phyloP scores from a whole-genome alignment of 2,113 vertebrate species.

The Patagioenas fasciata region DNA sequence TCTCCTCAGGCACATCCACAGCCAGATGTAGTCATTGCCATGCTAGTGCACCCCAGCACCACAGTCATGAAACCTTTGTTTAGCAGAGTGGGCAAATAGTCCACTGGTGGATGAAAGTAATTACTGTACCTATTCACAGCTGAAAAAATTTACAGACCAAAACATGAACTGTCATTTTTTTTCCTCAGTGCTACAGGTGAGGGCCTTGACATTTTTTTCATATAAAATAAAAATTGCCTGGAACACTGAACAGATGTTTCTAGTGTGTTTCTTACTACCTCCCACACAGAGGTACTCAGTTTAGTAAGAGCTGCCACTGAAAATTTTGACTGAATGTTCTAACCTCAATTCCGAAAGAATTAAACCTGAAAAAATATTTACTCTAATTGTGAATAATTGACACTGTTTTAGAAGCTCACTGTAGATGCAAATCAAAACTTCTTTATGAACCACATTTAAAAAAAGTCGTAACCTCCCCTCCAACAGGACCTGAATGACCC shows the following conservation, averaged over 20 bases:
- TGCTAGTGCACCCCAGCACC: neutral
- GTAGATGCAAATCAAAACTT: neutral
- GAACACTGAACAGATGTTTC: neutral
- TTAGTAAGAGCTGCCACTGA: neutral
- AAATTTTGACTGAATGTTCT: conserved; percentile 40
- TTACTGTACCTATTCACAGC: neutral
- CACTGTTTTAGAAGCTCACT: neutral
- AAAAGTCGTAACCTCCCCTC: neutral
- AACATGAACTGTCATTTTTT: neutral
- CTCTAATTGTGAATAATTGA: conserved; percentile 15
- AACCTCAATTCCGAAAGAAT: conserved; percentile 31
- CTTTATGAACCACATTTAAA: neutral
- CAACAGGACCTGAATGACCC: neutral
- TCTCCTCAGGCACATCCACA: fast-evolving
- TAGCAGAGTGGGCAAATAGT: neutral
- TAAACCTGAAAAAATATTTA: conserved; percentile 66
- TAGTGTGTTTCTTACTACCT: neutral
- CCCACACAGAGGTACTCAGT: neutral
- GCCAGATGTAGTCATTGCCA: neutral
- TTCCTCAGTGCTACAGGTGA: neutral
- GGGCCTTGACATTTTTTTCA: neutral
- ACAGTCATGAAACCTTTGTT: fast-evolving
- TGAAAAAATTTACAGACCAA: neutral
- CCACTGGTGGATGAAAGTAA: neutral
- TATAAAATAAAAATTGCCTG: neutral